Percentiles rank a stretch among this genome's conserved stretches.
These are phyloP conservation scores for Paramormyrops hopkinsi DNA, from an alignment of 2,797 vertebrate genomes.

Conservation along the genomic window DNA sequence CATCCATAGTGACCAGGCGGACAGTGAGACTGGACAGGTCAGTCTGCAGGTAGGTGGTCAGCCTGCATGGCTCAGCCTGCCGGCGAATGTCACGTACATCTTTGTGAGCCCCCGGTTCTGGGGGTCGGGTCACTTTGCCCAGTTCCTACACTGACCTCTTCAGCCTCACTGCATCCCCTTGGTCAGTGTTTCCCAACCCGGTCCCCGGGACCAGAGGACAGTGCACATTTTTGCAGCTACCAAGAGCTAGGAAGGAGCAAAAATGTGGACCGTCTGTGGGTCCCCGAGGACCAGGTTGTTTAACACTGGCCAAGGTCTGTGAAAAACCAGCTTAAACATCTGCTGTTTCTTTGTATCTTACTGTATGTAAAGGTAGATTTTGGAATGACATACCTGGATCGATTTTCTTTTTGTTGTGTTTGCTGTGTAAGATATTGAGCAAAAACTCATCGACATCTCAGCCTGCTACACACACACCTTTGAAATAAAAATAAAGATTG, in stretches of 20 bases:
- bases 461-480: not conserved
- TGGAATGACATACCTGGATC: constrained; percentile 40
- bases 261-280: not conserved
- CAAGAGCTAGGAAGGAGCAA: not conserved
- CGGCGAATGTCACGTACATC: no score
- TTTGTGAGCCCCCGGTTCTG: not conserved
- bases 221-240: not conserved
- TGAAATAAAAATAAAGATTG: constrained; percentile 13
- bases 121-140: not conserved
- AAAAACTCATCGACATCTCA: constrained; percentile 25
- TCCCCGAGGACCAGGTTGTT: not conserved
- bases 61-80: not conserved
- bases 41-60: not conserved
- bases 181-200: not conserved
- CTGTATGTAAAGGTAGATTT: constrained; percentile 48
- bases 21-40: not conserved
- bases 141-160: not conserved
- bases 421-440: constrained; percentile 58
- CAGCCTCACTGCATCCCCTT: not conserved
- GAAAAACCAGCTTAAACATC: constrained; percentile 4
- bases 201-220: not conserved
- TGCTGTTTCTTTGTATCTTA: constrained; percentile 22
- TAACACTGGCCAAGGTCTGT: not conserved
- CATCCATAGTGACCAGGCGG: not conserved
- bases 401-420: constrained; percentile 54